Evolutionary conservation across 2,797 vertebrate species (phyloP).

Genomic region (Dermochelys coriacea): DNA sequence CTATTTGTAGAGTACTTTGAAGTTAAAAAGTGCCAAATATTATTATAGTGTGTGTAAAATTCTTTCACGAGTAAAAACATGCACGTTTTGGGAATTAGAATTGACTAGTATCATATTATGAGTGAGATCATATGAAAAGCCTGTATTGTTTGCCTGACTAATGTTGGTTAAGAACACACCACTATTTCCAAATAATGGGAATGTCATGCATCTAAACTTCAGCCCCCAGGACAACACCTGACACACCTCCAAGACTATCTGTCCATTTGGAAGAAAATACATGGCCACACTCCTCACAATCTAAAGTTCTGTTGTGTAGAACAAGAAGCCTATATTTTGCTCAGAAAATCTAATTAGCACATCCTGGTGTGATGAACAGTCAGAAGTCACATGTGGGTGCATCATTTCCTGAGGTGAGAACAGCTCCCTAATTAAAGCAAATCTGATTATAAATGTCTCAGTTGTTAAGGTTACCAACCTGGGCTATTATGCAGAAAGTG

Average conservation of each 20-base stretch:
- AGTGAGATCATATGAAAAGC: slow-evolving; percentile 60
- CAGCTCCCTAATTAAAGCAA: neutral
- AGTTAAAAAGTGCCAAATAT: slow-evolving; percentile 49
- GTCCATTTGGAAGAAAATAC: fast-evolving
- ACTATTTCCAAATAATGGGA: slow-evolving; percentile 48
- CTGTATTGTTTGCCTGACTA: slow-evolving; percentile 33
- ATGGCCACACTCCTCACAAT: neutral
- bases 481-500: fast-evolving
- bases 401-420: neutral
- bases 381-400: neutral
- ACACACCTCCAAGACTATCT: neutral
- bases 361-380: neutral
- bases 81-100: slow-evolving; percentile 33
- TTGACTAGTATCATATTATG: slow-evolving; percentile 14
- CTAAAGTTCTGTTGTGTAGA: neutral
- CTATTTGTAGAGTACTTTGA: slow-evolving; percentile 35
- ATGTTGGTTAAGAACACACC: neutral
- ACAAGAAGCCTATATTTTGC: neutral
- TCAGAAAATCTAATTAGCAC: neutral
- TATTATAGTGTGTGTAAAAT: slow-evolving; percentile 61
- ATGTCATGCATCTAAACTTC: slow-evolving; percentile 23
- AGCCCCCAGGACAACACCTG: neutral
- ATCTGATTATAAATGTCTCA: neutral
- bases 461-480: neutral
- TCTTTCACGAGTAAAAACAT: slow-evolving; percentile 60